Evolutionary conservation across 2,113 vertebrate genomes (phyloP).

Genomic region (Clarias magur): DNA sequence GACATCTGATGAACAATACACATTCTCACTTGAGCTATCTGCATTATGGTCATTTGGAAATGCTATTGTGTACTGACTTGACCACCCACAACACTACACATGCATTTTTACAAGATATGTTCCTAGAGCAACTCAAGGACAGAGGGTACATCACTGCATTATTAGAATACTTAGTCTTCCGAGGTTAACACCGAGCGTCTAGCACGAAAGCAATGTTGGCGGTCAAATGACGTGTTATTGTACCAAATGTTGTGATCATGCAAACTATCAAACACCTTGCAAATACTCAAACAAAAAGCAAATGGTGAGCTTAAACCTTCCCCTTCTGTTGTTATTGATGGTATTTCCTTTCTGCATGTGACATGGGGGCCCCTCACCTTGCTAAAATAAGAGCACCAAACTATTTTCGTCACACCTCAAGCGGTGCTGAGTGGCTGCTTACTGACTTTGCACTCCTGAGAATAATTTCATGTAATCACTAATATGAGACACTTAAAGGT

Average conservation of each 20-base stretch:
- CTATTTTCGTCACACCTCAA: constrained; percentile 15
- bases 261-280: background rate
- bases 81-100: background rate
- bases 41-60: background rate
- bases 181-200: background rate
- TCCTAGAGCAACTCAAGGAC: background rate
- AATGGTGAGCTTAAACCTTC: background rate
- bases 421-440: background rate
- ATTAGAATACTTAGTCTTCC: background rate
- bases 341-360: constrained; percentile 15
- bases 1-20: background rate
- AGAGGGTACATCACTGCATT: background rate
- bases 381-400: constrained; percentile 14
- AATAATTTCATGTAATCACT: background rate
- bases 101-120: background rate
- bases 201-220: background rate
- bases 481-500: background rate
- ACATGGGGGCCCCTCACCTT: background rate
- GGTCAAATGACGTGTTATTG: constrained; percentile 2
- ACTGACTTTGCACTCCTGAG: background rate
- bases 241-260: constrained; percentile 13
- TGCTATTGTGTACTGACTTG: background rate
- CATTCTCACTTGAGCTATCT: background rate
- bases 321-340: constrained; percentile 21
- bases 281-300: constrained; percentile 5